Evolutionary conservation across 2,888 invertebrate genomes (phyloP), one percentile per base, ranked within the genome.

Genomic region (Saturnia pavonia): DNA sequence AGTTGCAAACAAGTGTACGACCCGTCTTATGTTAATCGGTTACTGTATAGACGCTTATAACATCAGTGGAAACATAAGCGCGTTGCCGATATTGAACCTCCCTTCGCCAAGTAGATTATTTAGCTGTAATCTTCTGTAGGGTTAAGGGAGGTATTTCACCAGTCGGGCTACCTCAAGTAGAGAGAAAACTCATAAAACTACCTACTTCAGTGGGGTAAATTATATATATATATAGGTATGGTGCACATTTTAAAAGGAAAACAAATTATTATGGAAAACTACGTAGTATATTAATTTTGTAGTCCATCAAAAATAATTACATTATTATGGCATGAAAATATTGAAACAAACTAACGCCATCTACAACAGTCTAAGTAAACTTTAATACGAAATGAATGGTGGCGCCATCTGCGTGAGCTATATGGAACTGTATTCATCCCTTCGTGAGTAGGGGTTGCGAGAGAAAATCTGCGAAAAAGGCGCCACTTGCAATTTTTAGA

Each of bases 361-460:
- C 92, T 92, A 71, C 78, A 72, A 70, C 27, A 40, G 42, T 57
- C 71, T 72, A 68, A 75, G 72, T 71, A 75, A 79, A 79, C 71
- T 72, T 70, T 51, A n/a, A 69, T 51, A 65, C 22, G 71, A 48
- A 43, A 51, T 19, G 65, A 57, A 63, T 3, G 1, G 9, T 67
- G 70, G 74, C 90, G 91, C 90, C 93, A 92, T 91, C 93, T 93
- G 71, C 82, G 45, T 16, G 54, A 68, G 60, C 8, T 9, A 63
- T 69, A 57, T 40, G 11, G 82, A 84, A 92, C 85, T 84, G 81
- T 75, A 80, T 84, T 82, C 91, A 91, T 81, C 93, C 92, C 93
- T 80, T 80, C 74, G 69, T 74, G 51, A 76, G 86, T 87, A 89
- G 80, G 92, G 93, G 92, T 93, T 93, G 92, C 90, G 74, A 88